phyloP scores from a whole-genome alignment of 2,797 vertebrate genomes.

The Argyrosomus regius region DNA sequence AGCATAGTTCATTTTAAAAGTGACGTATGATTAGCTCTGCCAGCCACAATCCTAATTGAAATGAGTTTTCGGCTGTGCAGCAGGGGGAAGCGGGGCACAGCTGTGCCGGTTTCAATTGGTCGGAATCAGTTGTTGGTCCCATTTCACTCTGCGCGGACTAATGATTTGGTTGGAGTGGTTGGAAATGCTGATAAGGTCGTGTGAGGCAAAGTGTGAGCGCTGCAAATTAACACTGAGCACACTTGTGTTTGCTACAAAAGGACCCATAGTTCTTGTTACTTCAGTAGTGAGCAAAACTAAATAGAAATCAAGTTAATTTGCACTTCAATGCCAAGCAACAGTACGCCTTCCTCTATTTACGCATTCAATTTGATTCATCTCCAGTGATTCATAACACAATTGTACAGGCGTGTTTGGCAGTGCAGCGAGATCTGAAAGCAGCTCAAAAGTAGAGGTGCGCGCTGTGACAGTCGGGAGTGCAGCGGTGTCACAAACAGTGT shows the following conservation, averaged over 20 bases:
- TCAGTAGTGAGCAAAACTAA: constrained; percentile 30
- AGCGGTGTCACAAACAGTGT: constrained; percentile 32
- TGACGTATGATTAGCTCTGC: constrained; percentile 77
- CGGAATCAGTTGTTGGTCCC: constrained; percentile 55
- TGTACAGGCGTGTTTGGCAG: constrained; percentile 12
- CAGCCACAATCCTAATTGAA: constrained; percentile 74
- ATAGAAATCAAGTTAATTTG: constrained; percentile 58
- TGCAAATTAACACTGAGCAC: constrained; percentile 39
- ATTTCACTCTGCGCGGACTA: constrained; percentile 39
- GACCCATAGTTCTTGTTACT: constrained; percentile 8
- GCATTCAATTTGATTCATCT: constrained; percentile 31
- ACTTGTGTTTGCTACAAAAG: constrained; percentile 35
- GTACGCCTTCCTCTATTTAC: constrained; percentile 15
- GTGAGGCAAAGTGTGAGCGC: constrained; percentile 42
- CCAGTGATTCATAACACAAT: constrained; percentile 7
- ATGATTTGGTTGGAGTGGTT: constrained; percentile 47
- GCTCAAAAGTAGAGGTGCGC: not conserved
- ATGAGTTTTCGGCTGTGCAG: constrained; percentile 56
- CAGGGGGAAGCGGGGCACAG: constrained; percentile 34
- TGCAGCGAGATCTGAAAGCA: constrained; percentile 30
- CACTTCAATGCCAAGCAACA: constrained; percentile 48
- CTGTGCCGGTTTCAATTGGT: constrained; percentile 64
- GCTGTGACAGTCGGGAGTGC: constrained; percentile 31
- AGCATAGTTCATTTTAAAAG: constrained; percentile 67
- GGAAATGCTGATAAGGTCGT: constrained; percentile 58